Evolutionary conservation across 2,113 vertebrate species (phyloP).

Genomic region (Urocynchramus pylzowi): DNA sequence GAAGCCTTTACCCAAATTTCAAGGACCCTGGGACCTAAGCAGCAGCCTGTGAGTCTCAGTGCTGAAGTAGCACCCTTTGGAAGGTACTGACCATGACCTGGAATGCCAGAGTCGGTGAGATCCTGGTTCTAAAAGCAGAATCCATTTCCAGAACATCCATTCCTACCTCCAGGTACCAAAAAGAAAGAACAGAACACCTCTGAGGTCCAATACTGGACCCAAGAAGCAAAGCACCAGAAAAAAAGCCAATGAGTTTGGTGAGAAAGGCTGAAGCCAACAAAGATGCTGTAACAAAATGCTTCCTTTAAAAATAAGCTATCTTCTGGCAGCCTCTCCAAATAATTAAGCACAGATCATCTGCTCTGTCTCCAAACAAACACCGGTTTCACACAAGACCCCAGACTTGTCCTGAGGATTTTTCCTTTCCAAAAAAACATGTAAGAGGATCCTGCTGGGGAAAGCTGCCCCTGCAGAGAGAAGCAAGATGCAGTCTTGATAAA

Average conservation of each 20-base stretch:
- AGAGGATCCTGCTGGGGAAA: background rate
- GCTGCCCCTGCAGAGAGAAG: background rate
- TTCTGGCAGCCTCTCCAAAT: background rate
- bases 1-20: background rate
- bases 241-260: background rate
- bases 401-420: background rate
- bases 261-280: background rate
- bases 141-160: background rate
- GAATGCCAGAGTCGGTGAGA: background rate
- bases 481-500: background rate
- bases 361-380: background rate
- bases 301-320: background rate
- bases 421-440: background rate
- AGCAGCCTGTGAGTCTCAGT: background rate
- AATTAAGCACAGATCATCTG: slow-evolving; percentile 10
- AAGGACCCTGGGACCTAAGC: background rate
- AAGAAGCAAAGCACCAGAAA: background rate
- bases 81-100: background rate
- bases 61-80: background rate
- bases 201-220: background rate
- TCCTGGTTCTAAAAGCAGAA: background rate
- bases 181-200: background rate
- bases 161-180: background rate
- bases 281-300: background rate
- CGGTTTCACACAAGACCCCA: background rate